phyloP scores from a whole-genome alignment of 2,797 vertebrate genomes.

The Diglossa cyanea region DNA sequence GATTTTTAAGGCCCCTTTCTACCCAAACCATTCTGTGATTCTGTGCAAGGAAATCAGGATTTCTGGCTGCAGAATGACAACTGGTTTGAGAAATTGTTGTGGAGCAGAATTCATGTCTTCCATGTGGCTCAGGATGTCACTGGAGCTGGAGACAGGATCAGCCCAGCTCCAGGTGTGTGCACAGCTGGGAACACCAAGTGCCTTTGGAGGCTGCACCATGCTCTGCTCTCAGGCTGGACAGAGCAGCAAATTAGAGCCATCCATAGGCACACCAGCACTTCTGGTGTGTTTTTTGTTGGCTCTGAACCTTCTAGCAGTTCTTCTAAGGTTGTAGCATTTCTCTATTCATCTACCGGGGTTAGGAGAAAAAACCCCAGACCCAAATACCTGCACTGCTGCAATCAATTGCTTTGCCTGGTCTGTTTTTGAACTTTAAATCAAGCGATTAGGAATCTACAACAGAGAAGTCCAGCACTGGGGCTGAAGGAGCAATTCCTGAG shows the following conservation, averaged over 20 bases:
- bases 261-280: neutral
- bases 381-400: neutral
- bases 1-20: neutral
- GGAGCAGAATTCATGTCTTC: neutral
- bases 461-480: neutral
- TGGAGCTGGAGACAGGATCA: neutral
- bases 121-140: neutral
- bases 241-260: neutral
- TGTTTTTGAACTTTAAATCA: neutral
- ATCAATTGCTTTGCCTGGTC: neutral
- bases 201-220: neutral
- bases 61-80: neutral
- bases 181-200: neutral
- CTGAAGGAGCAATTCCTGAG: neutral
- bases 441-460: neutral
- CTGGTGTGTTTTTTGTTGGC: neutral
- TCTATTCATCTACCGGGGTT: neutral
- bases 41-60: neutral
- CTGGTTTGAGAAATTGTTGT: neutral
- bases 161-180: neutral
- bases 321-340: neutral
- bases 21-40: neutral
- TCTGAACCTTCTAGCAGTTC: neutral
- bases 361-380: accelerated
- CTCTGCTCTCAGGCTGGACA: neutral